phyloP scores from a whole-genome alignment of 2,888 invertebrate genomes.

The Gymnosoma rotundatum region DNA sequence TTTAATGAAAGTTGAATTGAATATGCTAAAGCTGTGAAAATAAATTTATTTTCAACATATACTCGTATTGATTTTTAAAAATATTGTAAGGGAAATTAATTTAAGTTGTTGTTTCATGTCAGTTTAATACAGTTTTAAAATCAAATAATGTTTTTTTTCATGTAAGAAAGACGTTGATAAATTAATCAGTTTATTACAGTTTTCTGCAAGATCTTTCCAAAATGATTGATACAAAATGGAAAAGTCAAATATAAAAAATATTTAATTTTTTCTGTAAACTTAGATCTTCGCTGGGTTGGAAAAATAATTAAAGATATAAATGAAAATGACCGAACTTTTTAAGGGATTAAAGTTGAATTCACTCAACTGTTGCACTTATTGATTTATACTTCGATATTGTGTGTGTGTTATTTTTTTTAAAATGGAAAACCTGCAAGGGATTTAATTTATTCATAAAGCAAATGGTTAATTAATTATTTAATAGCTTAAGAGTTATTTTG shows the following conservation, averaged over 20 bases:
- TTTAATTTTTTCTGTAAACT: no score
- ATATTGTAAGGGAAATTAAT: constrained; percentile 27
- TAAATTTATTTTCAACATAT: neutral
- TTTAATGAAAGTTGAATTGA: neutral
- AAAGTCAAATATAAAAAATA: neutral
- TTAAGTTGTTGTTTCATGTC: neutral
- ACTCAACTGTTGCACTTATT: no score
- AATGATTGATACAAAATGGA: neutral
- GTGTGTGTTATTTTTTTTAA: no score
- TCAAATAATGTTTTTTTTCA: neutral
- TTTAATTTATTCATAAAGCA: no score
- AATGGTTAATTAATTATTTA: no score
- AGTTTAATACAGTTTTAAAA: neutral
- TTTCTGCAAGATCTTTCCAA: neutral
- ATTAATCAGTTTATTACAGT: constrained; percentile 21
- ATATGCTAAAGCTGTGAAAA: neutral
- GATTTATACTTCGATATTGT: no score
- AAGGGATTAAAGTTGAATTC: no score
- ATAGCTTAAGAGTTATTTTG: no score
- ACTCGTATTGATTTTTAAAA: constrained; percentile 19
- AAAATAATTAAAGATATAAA: no score
- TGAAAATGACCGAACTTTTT: no score
- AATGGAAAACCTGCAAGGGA: no score
- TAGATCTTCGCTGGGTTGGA: no score
- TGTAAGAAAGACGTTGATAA: constrained; percentile 9